Conservation (phyloP, 92 coral and sea anemone genomes). For the Phymanthus crucifer region DNA sequence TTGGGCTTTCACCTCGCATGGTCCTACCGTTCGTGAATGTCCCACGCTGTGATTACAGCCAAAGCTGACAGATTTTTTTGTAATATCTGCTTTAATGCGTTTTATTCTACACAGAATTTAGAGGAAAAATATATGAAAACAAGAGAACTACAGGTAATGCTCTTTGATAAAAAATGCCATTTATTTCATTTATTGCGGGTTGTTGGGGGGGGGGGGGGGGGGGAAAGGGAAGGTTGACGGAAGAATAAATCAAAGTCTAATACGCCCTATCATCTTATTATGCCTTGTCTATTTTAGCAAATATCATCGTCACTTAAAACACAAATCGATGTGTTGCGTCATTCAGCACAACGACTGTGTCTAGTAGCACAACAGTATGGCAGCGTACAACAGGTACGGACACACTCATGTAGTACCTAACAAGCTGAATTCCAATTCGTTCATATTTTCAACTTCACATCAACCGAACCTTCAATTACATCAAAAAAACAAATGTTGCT, state of each 20-base stretch:
- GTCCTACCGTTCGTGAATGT: too few relatives aligned
- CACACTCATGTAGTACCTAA: too few relatives aligned
- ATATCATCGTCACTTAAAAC: conserved; percentile 42
- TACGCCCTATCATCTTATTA: background rate
- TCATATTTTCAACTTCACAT: too few relatives aligned
- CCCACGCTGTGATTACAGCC: too few relatives aligned
- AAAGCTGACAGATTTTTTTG: too few relatives aligned
- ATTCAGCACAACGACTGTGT: conserved; percentile 69
- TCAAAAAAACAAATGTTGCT: too few relatives aligned
- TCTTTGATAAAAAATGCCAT: too few relatives aligned
- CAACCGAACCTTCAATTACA: too few relatives aligned
- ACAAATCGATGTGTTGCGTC: conserved; percentile 70
- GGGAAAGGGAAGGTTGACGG: background rate
- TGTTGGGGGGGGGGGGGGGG: background rate
- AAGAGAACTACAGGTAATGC: conserved; percentile 69
- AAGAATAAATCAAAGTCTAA: background rate
- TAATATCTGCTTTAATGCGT: background rate
- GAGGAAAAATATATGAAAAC: conserved; percentile 70
- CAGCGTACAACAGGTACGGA: conserved; percentile 87
- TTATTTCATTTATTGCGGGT: too few relatives aligned
- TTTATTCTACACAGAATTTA: conserved; percentile 52
- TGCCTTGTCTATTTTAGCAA: conserved; percentile 27
- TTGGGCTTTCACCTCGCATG: too few relatives aligned
- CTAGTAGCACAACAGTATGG: conserved; percentile 92
- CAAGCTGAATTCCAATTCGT: too few relatives aligned